Base-by-base conservation (phyloP, 2,797 vertebrate genomes). In the Poeciliopsis infans region DNA sequence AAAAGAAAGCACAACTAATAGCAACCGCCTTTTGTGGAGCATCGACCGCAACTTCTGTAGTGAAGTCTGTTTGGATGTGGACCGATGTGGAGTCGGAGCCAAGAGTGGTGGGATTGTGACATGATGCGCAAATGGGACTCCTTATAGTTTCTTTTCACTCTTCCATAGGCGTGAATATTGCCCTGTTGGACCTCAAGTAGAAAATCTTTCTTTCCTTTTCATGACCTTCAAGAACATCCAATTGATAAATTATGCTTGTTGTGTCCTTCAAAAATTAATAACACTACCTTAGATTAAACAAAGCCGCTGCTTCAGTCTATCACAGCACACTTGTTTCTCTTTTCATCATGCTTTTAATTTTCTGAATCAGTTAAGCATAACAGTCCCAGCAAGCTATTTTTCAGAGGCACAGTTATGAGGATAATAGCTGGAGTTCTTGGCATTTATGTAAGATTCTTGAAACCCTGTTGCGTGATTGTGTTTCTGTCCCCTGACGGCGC, bases 311-410 rank as follows among this genome's bases (percentile, higher is more conserved):
- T 76, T 89, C 86, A 80, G 90, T 92, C 87, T 75, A 86, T 90
- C 89, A 84, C 83, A 82, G 81, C 74, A 45, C 25, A 72, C 76
- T 71, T 71, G 80, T 90, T 90, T 90, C 73, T 87, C 55, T 88
- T 87, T 88, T 85, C 86, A 77, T 90, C 78, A 78, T 83, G 82
- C 79, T 94, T 95, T 95, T 94, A 92, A 96, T 96, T 95, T 96
- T 96, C 94, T 95, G 91, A 95, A 85, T 92, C 94, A 95, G 88
- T 95, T 94, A 95, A 95, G 93, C 94, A 93, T 90, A 93, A 93
- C 93, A 87, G 77, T 77, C 75, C 51, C 76, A 84, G 86, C 84
- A 85, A 91, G 90, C 83, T 46, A 91, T 87, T 92, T 91, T 88
- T 90, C 87, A 85, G 89, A 71, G 80, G 75, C 78, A 72, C 77